phyloP scores from a whole-genome alignment of 2,113 vertebrate genomes.

The Campylomormyrus tamandua region DNA sequence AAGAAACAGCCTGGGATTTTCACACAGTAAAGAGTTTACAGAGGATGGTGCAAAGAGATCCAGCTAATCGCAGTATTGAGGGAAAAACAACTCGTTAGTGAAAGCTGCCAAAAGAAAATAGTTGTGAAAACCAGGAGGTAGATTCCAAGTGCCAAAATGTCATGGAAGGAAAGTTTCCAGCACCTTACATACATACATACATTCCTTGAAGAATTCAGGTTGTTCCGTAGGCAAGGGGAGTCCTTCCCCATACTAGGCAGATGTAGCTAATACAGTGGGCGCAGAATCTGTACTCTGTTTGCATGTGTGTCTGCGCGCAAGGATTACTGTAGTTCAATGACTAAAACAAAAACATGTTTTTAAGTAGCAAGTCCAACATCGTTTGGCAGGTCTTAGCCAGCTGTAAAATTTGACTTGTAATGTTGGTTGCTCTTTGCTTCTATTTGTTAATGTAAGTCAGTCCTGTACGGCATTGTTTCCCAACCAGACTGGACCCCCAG shows the following conservation, averaged over 20 bases:
- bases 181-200: background rate
- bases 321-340: background rate
- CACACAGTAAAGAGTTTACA: background rate
- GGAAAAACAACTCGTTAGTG: background rate
- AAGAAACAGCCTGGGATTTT: background rate
- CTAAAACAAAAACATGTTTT: background rate
- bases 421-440: background rate
- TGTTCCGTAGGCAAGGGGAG: background rate
- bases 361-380: background rate
- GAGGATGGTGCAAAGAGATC: background rate
- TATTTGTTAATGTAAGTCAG: background rate
- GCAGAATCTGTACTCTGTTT: background rate
- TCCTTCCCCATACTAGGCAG: background rate
- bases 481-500: too few species aligned
- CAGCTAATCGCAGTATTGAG: background rate
- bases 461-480: background rate
- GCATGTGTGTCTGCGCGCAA: background rate
- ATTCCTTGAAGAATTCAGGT: background rate
- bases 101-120: background rate
- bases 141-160: background rate
- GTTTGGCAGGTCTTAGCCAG: background rate
- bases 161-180: background rate
- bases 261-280: background rate
- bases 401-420: background rate
- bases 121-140: background rate